Evolutionary conservation across 2,888 invertebrate genomes (phyloP).

Genomic region (Drosophila meridiana): DNA sequence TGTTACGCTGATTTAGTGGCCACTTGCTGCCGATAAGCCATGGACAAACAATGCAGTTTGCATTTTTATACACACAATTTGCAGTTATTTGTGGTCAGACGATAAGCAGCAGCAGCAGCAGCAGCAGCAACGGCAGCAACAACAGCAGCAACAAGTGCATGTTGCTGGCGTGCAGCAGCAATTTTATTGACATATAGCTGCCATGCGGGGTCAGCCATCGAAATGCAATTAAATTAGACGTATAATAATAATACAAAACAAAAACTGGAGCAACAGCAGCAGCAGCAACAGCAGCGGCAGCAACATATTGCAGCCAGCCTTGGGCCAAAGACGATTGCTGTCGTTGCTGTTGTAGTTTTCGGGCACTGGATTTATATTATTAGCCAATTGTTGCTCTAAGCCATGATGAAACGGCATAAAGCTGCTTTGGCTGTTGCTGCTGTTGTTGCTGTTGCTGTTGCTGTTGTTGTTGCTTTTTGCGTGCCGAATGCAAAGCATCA

Average conservation of each 20-base stretch:
- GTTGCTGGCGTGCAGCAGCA: slow-evolving; percentile 54
- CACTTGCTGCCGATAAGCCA: slow-evolving; percentile 70
- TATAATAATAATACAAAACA: slow-evolving; percentile 56
- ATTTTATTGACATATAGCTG: slow-evolving; percentile 73
- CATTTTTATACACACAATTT: slow-evolving; percentile 74
- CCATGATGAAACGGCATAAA: slow-evolving; percentile 65
- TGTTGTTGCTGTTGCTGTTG: slow-evolving; percentile 46
- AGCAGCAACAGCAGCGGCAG: slow-evolving; percentile 12
- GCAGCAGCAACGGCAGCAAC: slow-evolving; percentile 14
- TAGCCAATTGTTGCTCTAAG: slow-evolving; percentile 69
- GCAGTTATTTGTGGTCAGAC: slow-evolving; percentile 76
- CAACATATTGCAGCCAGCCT: slow-evolving; percentile 34
- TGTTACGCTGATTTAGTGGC: slow-evolving; percentile 75
- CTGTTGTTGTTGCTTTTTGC: slow-evolving; percentile 63
- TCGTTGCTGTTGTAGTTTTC: slow-evolving; percentile 43
- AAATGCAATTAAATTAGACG: slow-evolving; percentile 76
- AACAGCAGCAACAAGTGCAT: slow-evolving; percentile 51
- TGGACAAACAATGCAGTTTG: slow-evolving; percentile 73
- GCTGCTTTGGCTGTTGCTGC: slow-evolving; percentile 38
- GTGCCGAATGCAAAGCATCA: slow-evolving; percentile 75
- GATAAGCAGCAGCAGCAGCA: slow-evolving; percentile 56
- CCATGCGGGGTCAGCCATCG: slow-evolving; percentile 74
- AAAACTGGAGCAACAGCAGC: slow-evolving; percentile 21
- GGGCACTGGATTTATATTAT: slow-evolving; percentile 74
- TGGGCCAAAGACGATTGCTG: slow-evolving; percentile 53